A percentile compares a stretch with the other conserved stretches of the same genome.
Evolutionary conservation across 2,113 vertebrate species (phyloP).

Genomic region (Tylochromis polylepis): DNA sequence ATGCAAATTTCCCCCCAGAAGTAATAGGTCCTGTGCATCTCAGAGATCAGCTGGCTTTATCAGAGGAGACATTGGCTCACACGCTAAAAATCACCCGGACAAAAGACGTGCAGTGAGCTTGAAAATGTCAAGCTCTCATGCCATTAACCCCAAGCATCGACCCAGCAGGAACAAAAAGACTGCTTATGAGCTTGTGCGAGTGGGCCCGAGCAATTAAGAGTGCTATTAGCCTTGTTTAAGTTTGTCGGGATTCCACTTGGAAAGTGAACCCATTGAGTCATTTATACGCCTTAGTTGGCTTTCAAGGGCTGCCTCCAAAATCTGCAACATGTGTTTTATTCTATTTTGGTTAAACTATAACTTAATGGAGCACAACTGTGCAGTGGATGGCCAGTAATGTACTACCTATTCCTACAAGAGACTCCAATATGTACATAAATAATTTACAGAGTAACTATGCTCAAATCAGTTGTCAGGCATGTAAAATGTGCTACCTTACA

Average conservation of each 20-base stretch:
- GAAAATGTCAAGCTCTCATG: conserved; percentile 32
- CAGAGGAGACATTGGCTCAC: neutral
- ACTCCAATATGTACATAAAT: neutral
- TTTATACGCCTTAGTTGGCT: neutral
- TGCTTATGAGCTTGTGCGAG: neutral
- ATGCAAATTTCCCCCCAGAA: neutral
- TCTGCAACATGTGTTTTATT: neutral
- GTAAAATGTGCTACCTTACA: neutral
- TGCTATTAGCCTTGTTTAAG: conserved; percentile 1
- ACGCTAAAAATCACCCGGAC: conserved; percentile 4
- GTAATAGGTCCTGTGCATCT: neutral
- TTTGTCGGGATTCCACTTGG: neutral
- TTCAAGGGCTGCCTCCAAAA: neutral
- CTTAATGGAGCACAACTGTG: neutral
- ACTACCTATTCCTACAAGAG: neutral
- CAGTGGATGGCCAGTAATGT: neutral
- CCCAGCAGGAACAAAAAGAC: conserved; percentile 1
- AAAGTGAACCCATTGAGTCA: neutral
- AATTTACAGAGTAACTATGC: conserved; percentile 12
- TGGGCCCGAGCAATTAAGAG: neutral
- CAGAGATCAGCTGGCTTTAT: neutral
- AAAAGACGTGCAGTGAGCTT: conserved; percentile 21
- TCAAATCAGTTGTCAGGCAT: neutral
- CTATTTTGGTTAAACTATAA: conserved; percentile 12
- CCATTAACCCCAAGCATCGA: conserved; percentile 31